Evolutionary conservation across 2,113 vertebrate species (phyloP).

Genomic region (Dolichotis patagonum): DNA sequence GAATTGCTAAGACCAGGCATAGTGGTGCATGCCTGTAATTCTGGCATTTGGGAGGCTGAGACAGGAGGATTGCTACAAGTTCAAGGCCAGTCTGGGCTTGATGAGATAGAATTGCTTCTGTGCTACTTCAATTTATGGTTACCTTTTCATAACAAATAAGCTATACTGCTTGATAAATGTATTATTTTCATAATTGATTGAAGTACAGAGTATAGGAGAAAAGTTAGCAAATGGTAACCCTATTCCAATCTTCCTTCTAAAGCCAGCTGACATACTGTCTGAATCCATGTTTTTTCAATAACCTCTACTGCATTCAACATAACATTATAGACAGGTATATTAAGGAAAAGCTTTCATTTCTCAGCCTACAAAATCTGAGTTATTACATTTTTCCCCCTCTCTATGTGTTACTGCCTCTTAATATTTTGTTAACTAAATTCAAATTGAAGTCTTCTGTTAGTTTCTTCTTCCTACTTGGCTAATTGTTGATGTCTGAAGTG

Average conservation of each 20-base stretch:
- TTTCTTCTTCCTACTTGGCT: not conserved
- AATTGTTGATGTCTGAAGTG: constrained; percentile 24
- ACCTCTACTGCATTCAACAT: not conserved
- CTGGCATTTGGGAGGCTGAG: not conserved
- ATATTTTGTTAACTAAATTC: not conserved
- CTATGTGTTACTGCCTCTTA: not conserved
- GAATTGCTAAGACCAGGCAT: not conserved
- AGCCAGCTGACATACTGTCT: not conserved
- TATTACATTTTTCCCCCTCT: not conserved
- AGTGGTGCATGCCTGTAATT: not conserved
- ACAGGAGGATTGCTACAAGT: not conserved
- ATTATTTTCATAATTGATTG: not conserved
- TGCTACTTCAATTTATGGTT: not conserved
- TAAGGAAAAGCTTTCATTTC: not conserved
- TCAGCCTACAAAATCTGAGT: not conserved
- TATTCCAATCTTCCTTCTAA: not conserved
- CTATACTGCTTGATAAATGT: not conserved
- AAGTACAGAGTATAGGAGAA: not conserved
- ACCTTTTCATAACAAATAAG: constrained; percentile 12
- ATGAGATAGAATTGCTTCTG: too few relatives aligned
- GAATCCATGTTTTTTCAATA: not conserved
- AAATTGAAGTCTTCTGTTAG: not conserved
- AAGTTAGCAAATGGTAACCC: not conserved
- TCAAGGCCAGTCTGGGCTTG: not conserved
- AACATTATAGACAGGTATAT: not conserved